phyloP scores from a whole-genome alignment of 2,797 vertebrate genomes.

The Neostethus bicornis region DNA sequence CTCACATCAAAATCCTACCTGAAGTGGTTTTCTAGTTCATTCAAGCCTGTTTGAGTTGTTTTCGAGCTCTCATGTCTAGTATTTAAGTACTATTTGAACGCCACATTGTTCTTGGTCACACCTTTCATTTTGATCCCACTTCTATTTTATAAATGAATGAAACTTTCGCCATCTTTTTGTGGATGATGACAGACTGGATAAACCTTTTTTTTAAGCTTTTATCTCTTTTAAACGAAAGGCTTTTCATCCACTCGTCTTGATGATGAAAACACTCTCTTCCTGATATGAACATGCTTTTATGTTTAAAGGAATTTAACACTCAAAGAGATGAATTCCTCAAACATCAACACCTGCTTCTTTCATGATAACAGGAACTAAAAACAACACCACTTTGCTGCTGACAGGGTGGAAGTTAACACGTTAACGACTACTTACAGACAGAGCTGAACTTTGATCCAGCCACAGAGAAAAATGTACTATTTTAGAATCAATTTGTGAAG shows the following conservation, averaged over 20 bases:
- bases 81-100: too few species aligned
- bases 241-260: constrained; percentile 3
- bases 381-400: constrained; percentile 6
- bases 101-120: too few species aligned
- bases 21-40: too few species aligned
- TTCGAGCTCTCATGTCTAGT: too few species aligned
- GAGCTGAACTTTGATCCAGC: neutral
- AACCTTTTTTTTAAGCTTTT: constrained; percentile 6
- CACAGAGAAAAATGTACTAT: neutral
- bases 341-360: constrained; percentile 26
- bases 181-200: neutral
- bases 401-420: neutral
- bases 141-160: neutral
- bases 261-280: neutral
- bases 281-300: constrained; percentile 6
- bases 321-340: constrained; percentile 5
- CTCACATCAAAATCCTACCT: too few species aligned
- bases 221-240: constrained; percentile 21
- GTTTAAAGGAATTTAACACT: constrained; percentile 5
- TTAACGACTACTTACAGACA: neutral
- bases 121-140: neutral
- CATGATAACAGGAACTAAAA: neutral
- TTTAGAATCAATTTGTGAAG: neutral
- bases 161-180: neutral
- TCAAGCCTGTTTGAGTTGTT: too few species aligned